Evolutionary conservation across 2,797 vertebrate species (phyloP).

Genomic region (Anolis apletophallus): DNA sequence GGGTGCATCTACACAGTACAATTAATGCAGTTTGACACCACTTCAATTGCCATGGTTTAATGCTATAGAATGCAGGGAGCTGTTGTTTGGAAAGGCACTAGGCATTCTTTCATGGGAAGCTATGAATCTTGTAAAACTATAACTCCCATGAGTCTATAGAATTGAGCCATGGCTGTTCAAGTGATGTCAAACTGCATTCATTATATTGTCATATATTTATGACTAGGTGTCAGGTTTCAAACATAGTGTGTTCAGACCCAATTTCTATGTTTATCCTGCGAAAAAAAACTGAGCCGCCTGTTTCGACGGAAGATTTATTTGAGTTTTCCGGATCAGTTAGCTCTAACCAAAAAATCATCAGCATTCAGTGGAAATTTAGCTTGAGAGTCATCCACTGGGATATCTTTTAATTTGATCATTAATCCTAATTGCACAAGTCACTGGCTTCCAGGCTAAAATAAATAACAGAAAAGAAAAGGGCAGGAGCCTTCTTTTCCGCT

Average conservation of each 20-base stretch:
- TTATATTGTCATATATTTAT: not conserved
- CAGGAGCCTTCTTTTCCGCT: not conserved
- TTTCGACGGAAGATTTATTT: conserved; percentile 54
- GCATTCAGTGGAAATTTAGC: conserved; percentile 47
- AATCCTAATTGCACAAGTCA: conserved; percentile 56
- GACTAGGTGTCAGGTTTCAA: not conserved
- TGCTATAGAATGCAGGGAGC: no score
- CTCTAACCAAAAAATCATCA: conserved; percentile 35
- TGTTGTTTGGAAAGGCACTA: no score
- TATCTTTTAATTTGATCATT: conserved; percentile 53
- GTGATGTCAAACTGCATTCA: no score
- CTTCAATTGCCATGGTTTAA: no score
- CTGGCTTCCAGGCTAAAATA: conserved; percentile 46
- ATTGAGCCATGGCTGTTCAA: no score
- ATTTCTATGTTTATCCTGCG: conserved; percentile 19
- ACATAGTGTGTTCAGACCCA: conserved; percentile 4
- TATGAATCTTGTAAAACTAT: no score
- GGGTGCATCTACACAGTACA: no score
- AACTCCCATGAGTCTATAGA: no score
- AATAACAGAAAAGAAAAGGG: conserved; percentile 45
- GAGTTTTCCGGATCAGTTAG: conserved; percentile 47
- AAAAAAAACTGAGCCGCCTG: conserved; percentile 22
- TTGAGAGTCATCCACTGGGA: conserved; percentile 24
- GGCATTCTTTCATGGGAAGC: no score
- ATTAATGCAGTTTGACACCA: no score